Evolutionary conservation across 2,888 invertebrate species (phyloP), one percentile per base, ranked within the genome.

Genomic region (Thyatira batis): DNA sequence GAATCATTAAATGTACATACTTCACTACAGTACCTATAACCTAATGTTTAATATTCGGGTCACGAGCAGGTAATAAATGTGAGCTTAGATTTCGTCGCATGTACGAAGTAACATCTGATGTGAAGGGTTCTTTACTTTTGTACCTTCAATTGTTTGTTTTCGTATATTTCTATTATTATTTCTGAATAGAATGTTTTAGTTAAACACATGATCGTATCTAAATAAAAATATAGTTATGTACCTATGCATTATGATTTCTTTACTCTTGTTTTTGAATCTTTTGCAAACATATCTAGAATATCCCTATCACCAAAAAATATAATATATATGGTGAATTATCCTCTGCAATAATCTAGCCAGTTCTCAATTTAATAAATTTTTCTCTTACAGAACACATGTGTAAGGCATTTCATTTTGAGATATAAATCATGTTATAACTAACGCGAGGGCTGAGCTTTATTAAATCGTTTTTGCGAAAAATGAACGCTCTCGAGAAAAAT

Each of bases 361-460:
- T 71, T 62, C 67, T 70, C 71, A 69, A 68, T 80, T 82, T 85
- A 85, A 87, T 84, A 84, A 85, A 73, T 65, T 62, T 39, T 63
- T 59, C 69, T 67, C 70, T 61, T 71, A 68, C 69, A 57, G 74
- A 76, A 73, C 78, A 82, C 61, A 71, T 80, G 77, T 75, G 75
- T 66, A 58, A 70, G 71, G 74, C 76, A 71, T 78, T 82, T 78
- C 75, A 78, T 82, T 81, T 79, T 71, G 73, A 69, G 63, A 71
- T 76, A 82, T 83, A 85, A 84, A 84, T 84, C 81, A 83, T 76
- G 79, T 69, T 72, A 78, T 80, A 78, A 76, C 80, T 71, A 79
- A 71, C 70, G 61, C 68, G 70, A 62, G 60, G 67, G 72, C 72
- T 63, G 60, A 66, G 70, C 71, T 80, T 84, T 85, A 85, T 84